A percentile compares a stretch with the other conserved stretches of the same genome.
phyloP scores from a whole-genome alignment of 1,140 invertebrate species.

The Listronotus bonariensis region DNA sequence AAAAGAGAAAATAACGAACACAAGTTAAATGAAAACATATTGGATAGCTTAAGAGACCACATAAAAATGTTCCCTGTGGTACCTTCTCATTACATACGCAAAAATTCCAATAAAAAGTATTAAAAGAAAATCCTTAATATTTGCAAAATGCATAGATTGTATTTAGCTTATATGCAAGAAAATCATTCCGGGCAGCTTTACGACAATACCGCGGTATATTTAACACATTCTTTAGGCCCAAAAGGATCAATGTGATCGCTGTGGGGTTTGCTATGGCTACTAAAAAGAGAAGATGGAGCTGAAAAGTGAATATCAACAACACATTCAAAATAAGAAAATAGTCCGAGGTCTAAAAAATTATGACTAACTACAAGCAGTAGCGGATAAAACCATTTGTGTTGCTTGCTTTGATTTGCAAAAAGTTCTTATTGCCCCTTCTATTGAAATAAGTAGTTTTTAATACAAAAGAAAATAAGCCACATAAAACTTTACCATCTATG shows the following conservation, averaged over 20 bases:
- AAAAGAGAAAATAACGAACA: neutral
- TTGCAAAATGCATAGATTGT: no score
- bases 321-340: neutral
- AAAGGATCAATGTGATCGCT: neutral
- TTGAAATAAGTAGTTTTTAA: slow-evolving; percentile 25
- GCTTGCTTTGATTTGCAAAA: slow-evolving; percentile 28
- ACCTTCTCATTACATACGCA: slow-evolving; percentile 8
- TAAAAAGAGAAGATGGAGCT: neutral
- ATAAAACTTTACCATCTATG: slow-evolving; percentile 31
- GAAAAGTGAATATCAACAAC: neutral
- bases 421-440: slow-evolving; percentile 20
- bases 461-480: no score
- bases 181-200: no score
- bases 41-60: neutral
- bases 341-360: neutral
- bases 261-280: neutral
- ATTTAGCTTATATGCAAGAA: no score
- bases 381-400: neutral
- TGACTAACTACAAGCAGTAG: neutral
- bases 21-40: neutral
- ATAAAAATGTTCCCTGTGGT: neutral
- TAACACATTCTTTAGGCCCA: neutral
- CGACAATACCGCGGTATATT: no score
- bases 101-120: neutral
- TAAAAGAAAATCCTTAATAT: no score